Base-by-base conservation (phyloP, 2,888 invertebrate species). In the Vanessa cardui region DNA sequence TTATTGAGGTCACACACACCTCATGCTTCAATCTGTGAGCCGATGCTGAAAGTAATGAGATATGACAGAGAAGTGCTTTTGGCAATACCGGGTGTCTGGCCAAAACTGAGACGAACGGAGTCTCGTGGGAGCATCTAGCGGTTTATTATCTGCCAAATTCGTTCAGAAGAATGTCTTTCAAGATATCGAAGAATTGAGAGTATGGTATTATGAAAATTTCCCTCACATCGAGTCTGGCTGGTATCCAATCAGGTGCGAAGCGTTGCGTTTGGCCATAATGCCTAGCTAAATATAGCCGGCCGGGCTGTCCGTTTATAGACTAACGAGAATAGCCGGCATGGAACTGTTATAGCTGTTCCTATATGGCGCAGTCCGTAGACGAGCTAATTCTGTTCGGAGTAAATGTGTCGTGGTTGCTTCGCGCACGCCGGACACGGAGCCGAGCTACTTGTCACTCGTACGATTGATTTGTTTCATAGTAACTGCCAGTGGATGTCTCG, bases 201-300 rank as follows among this genome's bases (percentile, higher is more conserved):
- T 39, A 44, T 66, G 56, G 52, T 61, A 58, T 50, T 26, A 68
- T 58, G 61, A 60, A 59, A 64, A 58, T 58, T 54, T 49, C 56
- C 39, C 50, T 63, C 50, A 52, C 45, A 59, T 46, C 33, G 58
- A 60, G 33, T 77, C 87, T 90, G 90, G 90, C 90, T 72, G 74
- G 64, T 74, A 73, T 86, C 90, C 91, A 91, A 90, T 89, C 88
- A 88, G 88, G 89, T 89, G 89, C 85, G 83, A 87, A 86, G 83
- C 80, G 78, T 79, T 78, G 80, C 81, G 83, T 84, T 85, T 84
- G 85, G 83, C 87, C 85, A 88, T 83, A 82, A 86, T 62, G 62
- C 52, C 67, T 26, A 21, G 52, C 90, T 89, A 89, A 89, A 86
- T 82, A 88, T 91, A 90, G 77, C 76, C 78, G 78, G 78, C 80